Conservation (phyloP, 2,113 vertebrate species). For the Tor tambroides region DNA sequence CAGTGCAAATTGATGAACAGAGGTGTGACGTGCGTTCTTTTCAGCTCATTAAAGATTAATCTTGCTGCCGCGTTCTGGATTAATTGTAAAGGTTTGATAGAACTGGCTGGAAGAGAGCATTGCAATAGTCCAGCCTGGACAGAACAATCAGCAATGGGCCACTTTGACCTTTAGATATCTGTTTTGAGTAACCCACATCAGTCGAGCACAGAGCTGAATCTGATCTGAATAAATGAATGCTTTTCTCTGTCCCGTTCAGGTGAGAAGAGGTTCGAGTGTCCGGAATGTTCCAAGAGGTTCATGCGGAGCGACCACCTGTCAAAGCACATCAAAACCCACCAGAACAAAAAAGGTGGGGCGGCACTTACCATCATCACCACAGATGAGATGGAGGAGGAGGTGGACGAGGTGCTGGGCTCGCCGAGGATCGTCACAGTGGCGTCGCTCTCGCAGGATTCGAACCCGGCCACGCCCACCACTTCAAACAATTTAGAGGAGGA, state of each 20-base stretch:
- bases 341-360: conserved; percentile 96
- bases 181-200: neutral
- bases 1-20: too few relatives aligned
- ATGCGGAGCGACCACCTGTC: conserved; percentile 99
- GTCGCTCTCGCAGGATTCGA: conserved; percentile 94
- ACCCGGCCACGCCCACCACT: conserved; percentile 92
- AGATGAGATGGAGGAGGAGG: conserved; percentile 89
- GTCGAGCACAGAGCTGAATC: too few relatives aligned
- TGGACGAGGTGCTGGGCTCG: conserved; percentile 88
- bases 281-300: conserved; percentile 97
- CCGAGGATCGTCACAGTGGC: conserved; percentile 96
- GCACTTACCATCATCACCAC: conserved; percentile 97
- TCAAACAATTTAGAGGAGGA: conserved; percentile 92
- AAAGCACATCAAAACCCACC: conserved; percentile 99
- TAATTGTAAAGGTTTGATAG: too few relatives aligned
- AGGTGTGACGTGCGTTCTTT: too few relatives aligned
- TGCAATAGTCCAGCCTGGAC: too few relatives aligned
- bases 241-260: conserved; percentile 73
- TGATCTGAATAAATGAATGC: neutral
- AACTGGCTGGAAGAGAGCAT: too few relatives aligned
- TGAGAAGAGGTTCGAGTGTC: conserved; percentile 98
- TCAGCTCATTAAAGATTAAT: too few relatives aligned
- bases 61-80: too few relatives aligned
- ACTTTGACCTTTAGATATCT: neutral
- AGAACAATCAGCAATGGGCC: neutral